These are phyloP conservation scores for Oryzias woworae DNA, from an alignment of 2,113 vertebrate genomes.

Conservation along the genomic window DNA sequence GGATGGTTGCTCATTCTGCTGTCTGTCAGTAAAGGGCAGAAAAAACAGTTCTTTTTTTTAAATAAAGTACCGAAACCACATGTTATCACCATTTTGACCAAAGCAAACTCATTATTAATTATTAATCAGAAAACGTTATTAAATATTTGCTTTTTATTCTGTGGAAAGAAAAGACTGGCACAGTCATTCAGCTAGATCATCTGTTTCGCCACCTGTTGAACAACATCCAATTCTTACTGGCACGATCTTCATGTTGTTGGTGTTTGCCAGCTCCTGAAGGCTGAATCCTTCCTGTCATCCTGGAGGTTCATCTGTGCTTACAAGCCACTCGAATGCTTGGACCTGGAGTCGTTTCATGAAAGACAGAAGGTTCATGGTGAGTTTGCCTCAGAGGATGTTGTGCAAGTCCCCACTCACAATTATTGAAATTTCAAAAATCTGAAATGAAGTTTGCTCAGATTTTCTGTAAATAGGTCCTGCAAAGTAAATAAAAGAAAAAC, in stretches of 20 bases:
- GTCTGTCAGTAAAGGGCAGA: slow-evolving; percentile 35
- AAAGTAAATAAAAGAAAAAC: no score
- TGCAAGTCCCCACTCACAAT: neutral
- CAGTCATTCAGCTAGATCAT: slow-evolving; percentile 9
- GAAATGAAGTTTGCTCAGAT: neutral
- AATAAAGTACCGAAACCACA: neutral
- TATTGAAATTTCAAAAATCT: no score
- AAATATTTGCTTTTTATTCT: slow-evolving; percentile 26
- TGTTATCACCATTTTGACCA: neutral
- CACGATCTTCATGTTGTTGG: slow-evolving; percentile 2
- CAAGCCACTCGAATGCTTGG: slow-evolving; percentile 52
- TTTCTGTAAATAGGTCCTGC: no score
- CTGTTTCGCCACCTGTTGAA: slow-evolving; percentile 49
- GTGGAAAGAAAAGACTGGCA: slow-evolving; percentile 24
- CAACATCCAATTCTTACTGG: slow-evolving; percentile 43
- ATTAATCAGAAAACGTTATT: slow-evolving; percentile 21
- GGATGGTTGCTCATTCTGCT: slow-evolving; percentile 35
- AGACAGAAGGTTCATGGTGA: slow-evolving; percentile 48
- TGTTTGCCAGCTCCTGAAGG: slow-evolving; percentile 45
- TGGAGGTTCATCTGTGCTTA: slow-evolving; percentile 45
- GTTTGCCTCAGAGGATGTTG: slow-evolving; percentile 17
- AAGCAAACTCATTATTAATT: neutral
- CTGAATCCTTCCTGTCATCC: slow-evolving; percentile 47
- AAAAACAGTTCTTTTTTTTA: neutral
- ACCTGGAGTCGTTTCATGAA: slow-evolving; percentile 36